Evolutionary conservation across 2,797 vertebrate genomes (phyloP), one percentile per base, ranked within the genome.

Genomic region (Manis crassicaudata): DNA sequence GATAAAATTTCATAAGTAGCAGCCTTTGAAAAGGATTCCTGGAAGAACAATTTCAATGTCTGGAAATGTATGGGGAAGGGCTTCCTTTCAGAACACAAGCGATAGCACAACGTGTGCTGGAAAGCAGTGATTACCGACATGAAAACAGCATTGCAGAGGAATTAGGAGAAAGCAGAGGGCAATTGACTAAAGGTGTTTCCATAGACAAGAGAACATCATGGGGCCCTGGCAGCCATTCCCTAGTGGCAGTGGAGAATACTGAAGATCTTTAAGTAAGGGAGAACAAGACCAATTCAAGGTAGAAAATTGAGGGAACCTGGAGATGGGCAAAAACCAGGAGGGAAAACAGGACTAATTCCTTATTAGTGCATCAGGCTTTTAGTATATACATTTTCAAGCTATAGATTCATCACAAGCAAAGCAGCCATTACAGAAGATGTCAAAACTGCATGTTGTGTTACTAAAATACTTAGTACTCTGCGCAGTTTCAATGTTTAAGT

Each of bases 401-500:
- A 72, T 88, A 46, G 32, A 65, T 81, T 54, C 68, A 92, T 90
- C n/a, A 72, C 52, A 90, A 87, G 43, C 62, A 77, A 65, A 63
- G 6, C 21, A 56, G 17, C 6, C 40, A 50, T 23, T 70, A 5
- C 18, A 62, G 16, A 88, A 75, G 6, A 82, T 70, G 14, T 52
- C 76, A 46, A 35, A 76, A 65, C 29, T 23, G 35, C 25, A 35
- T 37, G 46, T 5, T 68, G 7, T 56, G 5, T 80, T 50, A 52
- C 3, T 35, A 18, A 87, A 84, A 72, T 77, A 60, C 11, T 72
- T 68, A 60, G 52, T 63, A 81, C 10, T 58, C 52, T 77, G 37
- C 2, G 52, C 12, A 62, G 58, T 85, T 68, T 52, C 21, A 63
- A 92, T 2, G 1, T 80, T 92, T n/a, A 23, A 65, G 37, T 23